Evolutionary conservation across 1,140 invertebrate genomes (phyloP).

Genomic region (Holotrichia oblita): DNA sequence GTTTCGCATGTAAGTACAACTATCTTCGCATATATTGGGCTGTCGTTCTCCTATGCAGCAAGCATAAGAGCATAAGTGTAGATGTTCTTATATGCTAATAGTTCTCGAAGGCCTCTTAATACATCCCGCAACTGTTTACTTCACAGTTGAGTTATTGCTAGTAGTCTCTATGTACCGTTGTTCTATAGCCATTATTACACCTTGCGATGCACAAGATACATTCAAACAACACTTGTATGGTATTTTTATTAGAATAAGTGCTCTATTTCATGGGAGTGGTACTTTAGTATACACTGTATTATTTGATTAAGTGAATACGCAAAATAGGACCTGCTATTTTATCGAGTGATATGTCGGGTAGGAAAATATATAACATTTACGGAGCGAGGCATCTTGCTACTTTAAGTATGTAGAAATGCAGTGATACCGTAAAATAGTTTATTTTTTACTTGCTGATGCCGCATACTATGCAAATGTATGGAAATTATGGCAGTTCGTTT

Average conservation of each 20-base stretch:
- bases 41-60: not conserved
- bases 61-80: not conserved
- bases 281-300: not conserved
- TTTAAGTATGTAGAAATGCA: not conserved
- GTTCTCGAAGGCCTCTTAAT: not conserved
- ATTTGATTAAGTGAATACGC: slow-evolving; percentile 3
- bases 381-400: not conserved
- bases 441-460: not conserved
- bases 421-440: not conserved
- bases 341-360: not conserved
- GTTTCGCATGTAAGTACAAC: not conserved
- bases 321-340: not conserved
- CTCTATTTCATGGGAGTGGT: not conserved
- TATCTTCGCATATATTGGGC: not conserved
- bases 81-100: not conserved
- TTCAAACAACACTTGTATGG: not conserved
- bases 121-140: not conserved
- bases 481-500: not conserved
- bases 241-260: not conserved
- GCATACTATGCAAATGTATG: not conserved
- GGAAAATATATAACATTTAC: not conserved
- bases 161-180: not conserved
- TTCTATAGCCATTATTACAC: not conserved
- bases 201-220: not conserved
- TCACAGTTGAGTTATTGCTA: not conserved